Conservation (phyloP, 2,888 invertebrate species). For the Euplexia lucipara region DNA sequence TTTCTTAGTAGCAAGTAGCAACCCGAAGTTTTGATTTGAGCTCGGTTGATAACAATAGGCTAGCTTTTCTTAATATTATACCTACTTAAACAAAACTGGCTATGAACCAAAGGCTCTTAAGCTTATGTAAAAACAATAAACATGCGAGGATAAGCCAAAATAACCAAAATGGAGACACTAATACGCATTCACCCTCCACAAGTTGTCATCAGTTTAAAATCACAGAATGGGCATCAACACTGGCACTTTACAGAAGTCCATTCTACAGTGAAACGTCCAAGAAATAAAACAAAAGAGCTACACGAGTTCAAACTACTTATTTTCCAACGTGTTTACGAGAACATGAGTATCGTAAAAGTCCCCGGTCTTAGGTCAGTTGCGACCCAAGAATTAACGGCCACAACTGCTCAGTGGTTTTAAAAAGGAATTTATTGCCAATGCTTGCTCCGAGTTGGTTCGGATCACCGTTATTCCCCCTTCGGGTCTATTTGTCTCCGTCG, state of each 20-base stretch:
- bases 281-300: conserved; percentile 27
- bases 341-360: conserved; percentile 49
- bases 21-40: too few relatives aligned
- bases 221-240: not conserved
- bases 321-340: conserved; percentile 26
- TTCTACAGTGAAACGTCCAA: conserved; percentile 10
- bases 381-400: conserved; percentile 47
- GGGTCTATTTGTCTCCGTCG: conserved; percentile 84
- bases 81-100: too few relatives aligned
- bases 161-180: too few relatives aligned
- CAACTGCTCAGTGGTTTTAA: conserved; percentile 63
- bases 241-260: not conserved
- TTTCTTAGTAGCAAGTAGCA: too few relatives aligned
- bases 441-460: conserved; percentile 44
- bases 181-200: not conserved
- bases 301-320: conserved; percentile 40
- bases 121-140: too few relatives aligned
- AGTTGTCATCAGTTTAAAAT: not conserved
- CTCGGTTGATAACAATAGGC: too few relatives aligned
- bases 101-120: too few relatives aligned
- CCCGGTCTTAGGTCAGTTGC: conserved; percentile 30
- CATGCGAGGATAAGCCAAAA: too few relatives aligned
- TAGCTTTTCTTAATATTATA: too few relatives aligned
- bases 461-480: conserved; percentile 60
- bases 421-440: conserved; percentile 69